These are phyloP conservation scores for Aptenodytes patagonicus DNA, from an alignment of 2,113 vertebrate genomes.

Conservation along the genomic window DNA sequence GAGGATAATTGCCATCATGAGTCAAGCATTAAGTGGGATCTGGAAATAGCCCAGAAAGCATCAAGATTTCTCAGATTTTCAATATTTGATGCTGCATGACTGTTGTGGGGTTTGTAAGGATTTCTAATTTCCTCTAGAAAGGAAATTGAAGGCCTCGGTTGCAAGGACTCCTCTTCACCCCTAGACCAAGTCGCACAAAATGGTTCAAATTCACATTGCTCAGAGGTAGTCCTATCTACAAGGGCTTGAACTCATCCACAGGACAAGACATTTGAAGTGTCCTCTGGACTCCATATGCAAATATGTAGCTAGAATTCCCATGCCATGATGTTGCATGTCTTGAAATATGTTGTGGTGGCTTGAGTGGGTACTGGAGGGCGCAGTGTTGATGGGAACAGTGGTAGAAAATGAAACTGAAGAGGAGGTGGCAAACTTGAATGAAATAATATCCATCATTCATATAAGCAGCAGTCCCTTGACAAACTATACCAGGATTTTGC, in stretches of 20 bases:
- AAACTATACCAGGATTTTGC: background rate
- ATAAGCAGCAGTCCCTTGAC: background rate
- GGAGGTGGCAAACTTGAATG: background rate
- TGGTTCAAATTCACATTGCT: background rate
- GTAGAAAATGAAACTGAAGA: background rate
- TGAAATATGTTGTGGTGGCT: background rate
- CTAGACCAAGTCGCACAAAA: background rate
- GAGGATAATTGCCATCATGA: slow-evolving; percentile 24
- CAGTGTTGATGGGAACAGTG: background rate
- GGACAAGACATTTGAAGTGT: background rate
- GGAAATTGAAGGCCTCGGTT: background rate
- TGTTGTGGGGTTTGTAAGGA: background rate
- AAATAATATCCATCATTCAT: background rate
- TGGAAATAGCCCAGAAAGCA: slow-evolving; percentile 17
- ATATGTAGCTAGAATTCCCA: background rate
- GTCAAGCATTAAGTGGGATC: background rate
- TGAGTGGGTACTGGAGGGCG: background rate
- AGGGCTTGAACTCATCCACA: background rate
- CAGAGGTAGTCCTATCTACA: background rate
- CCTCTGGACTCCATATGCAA: background rate
- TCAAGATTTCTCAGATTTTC: background rate
- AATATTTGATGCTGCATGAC: background rate
- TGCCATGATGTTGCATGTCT: background rate
- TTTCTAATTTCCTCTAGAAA: background rate
- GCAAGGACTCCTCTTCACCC: background rate